Base-by-base conservation (phyloP, 2,797 vertebrate genomes). In the Gila robusta region DNA sequence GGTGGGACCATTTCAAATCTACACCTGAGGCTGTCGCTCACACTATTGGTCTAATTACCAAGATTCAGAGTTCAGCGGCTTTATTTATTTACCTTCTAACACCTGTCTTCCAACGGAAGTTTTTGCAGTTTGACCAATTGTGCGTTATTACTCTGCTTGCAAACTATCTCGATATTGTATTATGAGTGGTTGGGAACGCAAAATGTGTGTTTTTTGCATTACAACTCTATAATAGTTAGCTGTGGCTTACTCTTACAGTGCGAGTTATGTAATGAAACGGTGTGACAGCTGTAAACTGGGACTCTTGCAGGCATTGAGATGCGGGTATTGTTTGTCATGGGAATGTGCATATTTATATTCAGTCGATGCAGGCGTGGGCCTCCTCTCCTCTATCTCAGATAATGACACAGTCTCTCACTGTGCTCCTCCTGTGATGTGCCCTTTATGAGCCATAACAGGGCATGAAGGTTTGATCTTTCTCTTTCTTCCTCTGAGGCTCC, bases 301-400 rank as follows among this genome's bases (percentile, higher is more conserved):
- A 67, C 64, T 77, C 77, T 87, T 72, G 74, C 59, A 70, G 49
- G 56, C 74, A 69, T 52, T 66, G 83, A 86, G 84, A 82, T 81
- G 32, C 72, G 78, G 32, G 83, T 84, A 89, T 90, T 90, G 88
- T 90, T 78, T 85, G 71, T 59, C 82, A 87, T 88, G 86, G 71
- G 77, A 88, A 90, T 89, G 76, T 85, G 87, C 82, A 90, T 91
- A 89, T 89, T 87, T 87, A 91, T 90, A 82, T 89, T 82, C 86
- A 82, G 89, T 88, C 87, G 54, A 84, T 79, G 79, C 32, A 59
- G 79, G 64, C 74, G 28, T 44, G 80, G 80, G 81, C 85, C 81
- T 87, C 83, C 86, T 83, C 79, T 86, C 52, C 72, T 70, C 81
- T 62, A 81, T 88, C 70, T 86, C 54, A 54, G 62, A 89, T 84